phyloP scores from a whole-genome alignment of 2,888 invertebrate species.

The Matsumyia berberina region DNA sequence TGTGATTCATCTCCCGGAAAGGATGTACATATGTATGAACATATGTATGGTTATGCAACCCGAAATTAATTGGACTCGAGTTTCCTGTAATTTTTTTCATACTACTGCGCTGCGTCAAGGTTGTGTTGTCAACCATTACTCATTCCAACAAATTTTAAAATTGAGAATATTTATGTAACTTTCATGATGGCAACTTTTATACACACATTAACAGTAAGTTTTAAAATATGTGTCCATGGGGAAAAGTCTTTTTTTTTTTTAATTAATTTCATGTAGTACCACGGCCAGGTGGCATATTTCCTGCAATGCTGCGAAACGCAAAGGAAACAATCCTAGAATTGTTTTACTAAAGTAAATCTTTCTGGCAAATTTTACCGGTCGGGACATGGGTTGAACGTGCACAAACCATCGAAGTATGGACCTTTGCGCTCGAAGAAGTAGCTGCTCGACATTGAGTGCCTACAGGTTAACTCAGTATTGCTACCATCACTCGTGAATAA shows the following conservation, averaged over 20 bases:
- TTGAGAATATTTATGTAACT: slow-evolving; percentile 28
- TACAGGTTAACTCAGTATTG: too few relatives aligned
- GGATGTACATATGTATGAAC: too few relatives aligned
- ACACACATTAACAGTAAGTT: slow-evolving; percentile 20
- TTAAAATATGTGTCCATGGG: slow-evolving; percentile 12
- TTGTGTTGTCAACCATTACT: slow-evolving; percentile 22
- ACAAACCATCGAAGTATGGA: too few relatives aligned
- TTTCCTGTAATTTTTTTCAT: slow-evolving; percentile 19
- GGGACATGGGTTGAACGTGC: too few relatives aligned
- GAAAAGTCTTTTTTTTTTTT: slow-evolving; percentile 8
- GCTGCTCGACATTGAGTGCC: too few relatives aligned
- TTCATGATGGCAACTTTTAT: slow-evolving; percentile 13
- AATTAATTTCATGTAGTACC: slow-evolving; percentile 3
- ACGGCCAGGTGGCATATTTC: too few relatives aligned
- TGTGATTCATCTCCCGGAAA: slow-evolving; percentile 18
- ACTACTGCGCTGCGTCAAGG: neutral
- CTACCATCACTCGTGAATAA: too few relatives aligned
- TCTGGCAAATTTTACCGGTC: too few relatives aligned
- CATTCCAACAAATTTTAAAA: slow-evolving; percentile 24
- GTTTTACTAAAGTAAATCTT: too few relatives aligned
- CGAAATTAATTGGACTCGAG: slow-evolving; percentile 29
- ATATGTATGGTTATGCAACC: slow-evolving; percentile 6
- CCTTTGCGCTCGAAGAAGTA: too few relatives aligned
- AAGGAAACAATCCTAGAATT: too few relatives aligned
- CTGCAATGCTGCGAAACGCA: too few relatives aligned